A percentile compares a stretch with the other conserved stretches of the same genome.
Evolutionary conservation across 2,888 invertebrate species (phyloP).

Genomic region (Aproaerema taeniolella): DNA sequence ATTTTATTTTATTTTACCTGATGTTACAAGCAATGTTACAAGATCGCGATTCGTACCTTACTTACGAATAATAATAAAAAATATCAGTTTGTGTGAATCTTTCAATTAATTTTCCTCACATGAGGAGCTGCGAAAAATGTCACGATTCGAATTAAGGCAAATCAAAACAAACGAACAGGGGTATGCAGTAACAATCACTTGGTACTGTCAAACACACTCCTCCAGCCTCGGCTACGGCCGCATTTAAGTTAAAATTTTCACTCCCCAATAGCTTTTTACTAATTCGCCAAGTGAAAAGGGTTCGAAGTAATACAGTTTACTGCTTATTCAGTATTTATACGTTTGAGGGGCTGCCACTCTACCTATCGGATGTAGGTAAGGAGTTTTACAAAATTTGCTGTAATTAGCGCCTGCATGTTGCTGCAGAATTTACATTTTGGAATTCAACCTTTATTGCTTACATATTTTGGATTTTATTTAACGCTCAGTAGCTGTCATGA

Average conservation of each 20-base stretch:
- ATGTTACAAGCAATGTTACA: too few relatives aligned
- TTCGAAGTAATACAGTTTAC: constrained; percentile 78
- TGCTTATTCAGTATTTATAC: constrained; percentile 78
- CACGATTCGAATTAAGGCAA: constrained; percentile 69
- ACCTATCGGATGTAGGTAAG: constrained; percentile 59
- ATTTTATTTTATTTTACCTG: too few relatives aligned
- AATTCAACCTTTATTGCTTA: too few relatives aligned
- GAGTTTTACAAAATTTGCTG: constrained; percentile 60
- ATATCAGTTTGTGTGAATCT: too few relatives aligned
- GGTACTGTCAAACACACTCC: constrained; percentile 73
- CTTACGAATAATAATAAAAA: too few relatives aligned
- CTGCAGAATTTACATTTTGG: too few relatives aligned
- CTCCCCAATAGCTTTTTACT: constrained; percentile 77
- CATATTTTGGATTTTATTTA: too few relatives aligned
- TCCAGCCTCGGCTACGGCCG: constrained; percentile 62
- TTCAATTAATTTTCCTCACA: too few relatives aligned
- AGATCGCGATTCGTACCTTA: too few relatives aligned
- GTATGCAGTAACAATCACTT: constrained; percentile 71
- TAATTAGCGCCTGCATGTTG: constrained; percentile 36
- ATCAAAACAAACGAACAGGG: constrained; percentile 72
- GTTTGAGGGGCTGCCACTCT: constrained; percentile 63
- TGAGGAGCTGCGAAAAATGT: constrained; percentile 46
- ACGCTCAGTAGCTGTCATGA: too few relatives aligned
- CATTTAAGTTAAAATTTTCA: constrained; percentile 76
- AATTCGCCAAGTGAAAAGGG: constrained; percentile 78